Conservation (phyloP, 2,113 vertebrate species). For the Polypterus senegalus region DNA sequence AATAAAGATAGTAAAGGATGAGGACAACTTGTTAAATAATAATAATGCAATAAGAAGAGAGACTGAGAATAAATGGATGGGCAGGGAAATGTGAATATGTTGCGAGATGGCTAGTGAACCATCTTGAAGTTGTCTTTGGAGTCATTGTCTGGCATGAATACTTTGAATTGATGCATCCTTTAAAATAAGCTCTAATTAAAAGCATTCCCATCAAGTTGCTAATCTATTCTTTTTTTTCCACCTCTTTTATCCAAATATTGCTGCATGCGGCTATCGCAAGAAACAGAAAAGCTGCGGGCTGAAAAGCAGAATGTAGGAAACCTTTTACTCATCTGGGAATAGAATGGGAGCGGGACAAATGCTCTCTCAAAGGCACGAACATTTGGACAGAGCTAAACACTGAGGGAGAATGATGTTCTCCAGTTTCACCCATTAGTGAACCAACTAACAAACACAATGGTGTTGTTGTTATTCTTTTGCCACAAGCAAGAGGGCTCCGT, state of each 20-base stretch:
- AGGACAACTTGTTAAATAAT: too few relatives aligned
- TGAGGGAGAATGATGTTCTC: slow-evolving; percentile 96
- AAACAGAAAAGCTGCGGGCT: slow-evolving; percentile 50
- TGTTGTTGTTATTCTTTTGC: slow-evolving; percentile 99
- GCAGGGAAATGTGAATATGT: too few relatives aligned
- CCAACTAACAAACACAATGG: slow-evolving; percentile 99
- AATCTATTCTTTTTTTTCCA: not conserved
- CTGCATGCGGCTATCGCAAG: slow-evolving; percentile 58
- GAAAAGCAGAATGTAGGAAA: slow-evolving; percentile 73
- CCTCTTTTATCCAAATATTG: slow-evolving; percentile 25
- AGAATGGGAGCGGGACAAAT: slow-evolving; percentile 70
- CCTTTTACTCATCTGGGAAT: slow-evolving; percentile 78
- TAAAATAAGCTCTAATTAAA: not conserved
- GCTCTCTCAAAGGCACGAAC: slow-evolving; percentile 88
- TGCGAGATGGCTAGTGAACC: too few relatives aligned
- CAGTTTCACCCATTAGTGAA: slow-evolving; percentile 99
- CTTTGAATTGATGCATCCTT: too few relatives aligned
- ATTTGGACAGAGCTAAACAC: slow-evolving; percentile 84
- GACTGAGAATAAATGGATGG: too few relatives aligned
- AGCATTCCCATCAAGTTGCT: not conserved
- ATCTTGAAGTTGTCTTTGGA: too few relatives aligned
- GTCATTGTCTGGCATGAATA: too few relatives aligned
- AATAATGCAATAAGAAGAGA: too few relatives aligned
- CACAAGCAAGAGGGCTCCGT: slow-evolving; percentile 98
- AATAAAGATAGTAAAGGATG: too few relatives aligned